Conservation (phyloP, 2,888 invertebrate species). For the Physocephala rufipes region DNA sequence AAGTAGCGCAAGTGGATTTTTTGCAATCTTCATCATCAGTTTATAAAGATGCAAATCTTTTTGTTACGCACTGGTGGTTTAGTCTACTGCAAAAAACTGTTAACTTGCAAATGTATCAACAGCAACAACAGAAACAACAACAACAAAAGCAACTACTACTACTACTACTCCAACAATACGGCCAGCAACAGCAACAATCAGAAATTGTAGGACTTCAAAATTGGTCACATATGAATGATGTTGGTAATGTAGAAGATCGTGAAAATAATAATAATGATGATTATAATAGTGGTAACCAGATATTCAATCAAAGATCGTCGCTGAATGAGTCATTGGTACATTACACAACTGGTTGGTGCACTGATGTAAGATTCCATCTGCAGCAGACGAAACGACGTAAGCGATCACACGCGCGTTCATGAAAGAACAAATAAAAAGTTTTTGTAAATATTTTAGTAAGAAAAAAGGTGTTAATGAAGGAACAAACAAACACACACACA, state of each 20-base stretch:
- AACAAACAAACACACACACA: neutral
- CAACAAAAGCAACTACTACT: slow-evolving; percentile 36
- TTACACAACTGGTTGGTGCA: slow-evolving; percentile 9
- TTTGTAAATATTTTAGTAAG: slow-evolving; percentile 12
- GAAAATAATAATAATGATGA: too few species aligned
- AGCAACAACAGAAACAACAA: slow-evolving; percentile 47
- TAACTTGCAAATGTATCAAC: slow-evolving; percentile 46
- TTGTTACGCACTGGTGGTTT: slow-evolving; percentile 63
- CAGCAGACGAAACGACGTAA: slow-evolving; percentile 9
- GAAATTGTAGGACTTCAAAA: slow-evolving; percentile 24
- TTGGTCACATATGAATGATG: slow-evolving; percentile 12
- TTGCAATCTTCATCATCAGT: slow-evolving; percentile 33
- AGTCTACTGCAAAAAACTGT: slow-evolving; percentile 62
- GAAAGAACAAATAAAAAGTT: neutral
- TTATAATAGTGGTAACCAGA: too few species aligned
- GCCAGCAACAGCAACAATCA: slow-evolving; percentile 22
- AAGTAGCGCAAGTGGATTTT: slow-evolving; percentile 15
- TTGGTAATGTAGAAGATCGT: slow-evolving; percentile 8
- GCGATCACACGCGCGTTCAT: slow-evolving; percentile 21
- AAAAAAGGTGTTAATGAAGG: neutral
- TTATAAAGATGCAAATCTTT: slow-evolving; percentile 50
- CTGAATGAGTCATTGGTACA: neutral
- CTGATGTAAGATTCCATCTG: neutral
- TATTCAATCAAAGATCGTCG: slow-evolving; percentile 11
- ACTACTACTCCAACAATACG: neutral